A percentile compares a stretch with the other conserved stretches of the same genome.
These are phyloP conservation scores for Rhinopomastus cyanomelas DNA, from an alignment of 2,113 vertebrate genomes.

Conservation along the genomic window DNA sequence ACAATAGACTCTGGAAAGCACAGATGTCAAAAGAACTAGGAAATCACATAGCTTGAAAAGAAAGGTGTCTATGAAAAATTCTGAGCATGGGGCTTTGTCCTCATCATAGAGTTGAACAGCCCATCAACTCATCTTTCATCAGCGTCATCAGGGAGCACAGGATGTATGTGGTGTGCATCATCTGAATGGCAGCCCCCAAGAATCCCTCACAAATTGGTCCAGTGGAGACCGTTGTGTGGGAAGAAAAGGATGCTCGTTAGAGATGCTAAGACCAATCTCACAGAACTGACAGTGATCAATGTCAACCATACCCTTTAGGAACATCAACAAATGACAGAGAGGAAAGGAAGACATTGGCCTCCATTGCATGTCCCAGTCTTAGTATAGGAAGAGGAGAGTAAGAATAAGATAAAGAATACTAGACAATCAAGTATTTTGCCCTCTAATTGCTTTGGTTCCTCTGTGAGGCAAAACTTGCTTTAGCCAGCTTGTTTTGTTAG, in stretches of 20 bases:
- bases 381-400: background rate
- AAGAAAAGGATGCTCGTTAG: background rate
- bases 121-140: background rate
- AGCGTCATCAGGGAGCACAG: background rate
- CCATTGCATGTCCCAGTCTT: background rate
- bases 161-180: background rate
- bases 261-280: background rate
- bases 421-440: background rate
- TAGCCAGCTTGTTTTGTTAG: background rate
- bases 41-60: background rate
- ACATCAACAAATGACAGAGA: background rate
- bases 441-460: background rate
- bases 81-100: background rate
- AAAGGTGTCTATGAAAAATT: background rate
- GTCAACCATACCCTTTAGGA: accelerated
- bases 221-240: background rate
- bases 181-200: background rate
- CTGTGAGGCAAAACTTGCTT: background rate
- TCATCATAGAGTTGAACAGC: background rate
- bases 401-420: background rate
- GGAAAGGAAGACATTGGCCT: background rate
- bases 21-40: background rate
- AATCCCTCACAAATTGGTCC: background rate
- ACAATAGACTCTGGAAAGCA: background rate
- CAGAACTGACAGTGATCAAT: background rate